These are phyloP conservation scores for Genyomyrus donnyi DNA, from an alignment of 2,113 vertebrate genomes.

Conservation along the genomic window DNA sequence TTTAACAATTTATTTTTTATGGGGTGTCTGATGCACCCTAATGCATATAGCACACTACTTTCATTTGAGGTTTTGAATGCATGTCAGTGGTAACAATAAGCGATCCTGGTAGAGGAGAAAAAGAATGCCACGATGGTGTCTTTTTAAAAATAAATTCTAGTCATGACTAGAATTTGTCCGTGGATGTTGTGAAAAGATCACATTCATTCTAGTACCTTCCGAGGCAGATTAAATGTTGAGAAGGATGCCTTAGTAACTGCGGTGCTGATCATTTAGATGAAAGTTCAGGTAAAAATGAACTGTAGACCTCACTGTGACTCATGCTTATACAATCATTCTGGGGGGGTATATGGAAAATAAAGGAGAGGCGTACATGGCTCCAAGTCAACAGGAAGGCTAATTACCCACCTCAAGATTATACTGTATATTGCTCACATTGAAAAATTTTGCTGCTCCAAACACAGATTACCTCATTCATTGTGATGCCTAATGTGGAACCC, in stretches of 20 bases:
- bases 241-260: background rate
- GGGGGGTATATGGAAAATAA: background rate
- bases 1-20: background rate
- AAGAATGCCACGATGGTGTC: background rate
- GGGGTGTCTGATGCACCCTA: background rate
- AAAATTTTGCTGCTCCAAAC: background rate
- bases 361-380: background rate
- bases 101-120: background rate
- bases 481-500: background rate
- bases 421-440: background rate
- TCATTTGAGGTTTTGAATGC: background rate
- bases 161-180: background rate
- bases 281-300: background rate
- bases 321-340: background rate
- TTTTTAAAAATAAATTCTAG: background rate
- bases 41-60: background rate
- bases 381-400: background rate
- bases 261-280: background rate
- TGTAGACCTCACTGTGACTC: background rate
- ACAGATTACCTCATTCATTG: background rate
- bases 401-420: background rate
- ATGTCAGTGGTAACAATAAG: background rate
- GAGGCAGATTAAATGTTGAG: background rate
- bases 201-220: background rate
- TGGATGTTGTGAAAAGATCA: background rate